Conservation (phyloP, 2,888 invertebrate genomes). For the Pseudoips prasinana region DNA sequence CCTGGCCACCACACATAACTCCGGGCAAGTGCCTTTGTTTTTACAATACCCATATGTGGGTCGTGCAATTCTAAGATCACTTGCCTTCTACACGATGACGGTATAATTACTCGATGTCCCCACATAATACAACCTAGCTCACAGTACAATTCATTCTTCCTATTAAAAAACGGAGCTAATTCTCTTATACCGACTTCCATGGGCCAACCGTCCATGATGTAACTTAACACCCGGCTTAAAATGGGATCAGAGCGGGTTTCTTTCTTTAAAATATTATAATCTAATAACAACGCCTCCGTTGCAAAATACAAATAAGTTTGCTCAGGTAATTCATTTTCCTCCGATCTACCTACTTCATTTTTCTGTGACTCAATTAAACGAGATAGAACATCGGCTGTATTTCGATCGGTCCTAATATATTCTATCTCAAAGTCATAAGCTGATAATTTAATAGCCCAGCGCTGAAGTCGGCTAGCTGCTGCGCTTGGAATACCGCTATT, state of each 20-base stretch:
- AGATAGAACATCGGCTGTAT: not conserved
- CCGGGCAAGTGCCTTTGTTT: slow-evolving; percentile 5
- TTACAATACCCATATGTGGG: not conserved
- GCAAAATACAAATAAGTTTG: not conserved
- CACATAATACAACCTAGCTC: not conserved
- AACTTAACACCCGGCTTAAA: not conserved
- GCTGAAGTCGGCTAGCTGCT: slow-evolving; percentile 12
- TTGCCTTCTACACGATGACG: not conserved
- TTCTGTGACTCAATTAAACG: not conserved
- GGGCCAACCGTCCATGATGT: not conserved
- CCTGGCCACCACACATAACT: slow-evolving; percentile 28
- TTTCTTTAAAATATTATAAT: not conserved
- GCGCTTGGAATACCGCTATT: slow-evolving; percentile 6
- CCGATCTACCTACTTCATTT: not conserved
- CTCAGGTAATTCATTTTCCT: not conserved
- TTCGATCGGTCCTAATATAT: not conserved
- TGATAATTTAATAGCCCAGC: slow-evolving; percentile 12
- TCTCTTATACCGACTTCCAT: not conserved
- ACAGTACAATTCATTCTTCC: not conserved
- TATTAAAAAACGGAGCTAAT: not conserved
- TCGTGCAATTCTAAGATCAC: not conserved
- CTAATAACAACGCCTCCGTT: not conserved
- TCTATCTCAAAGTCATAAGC: not conserved
- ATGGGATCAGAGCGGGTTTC: not conserved
- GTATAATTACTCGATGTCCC: not conserved